A percentile compares a stretch with the other conserved stretches of the same genome.
phyloP scores from a whole-genome alignment of 2,797 vertebrate species.

The Neomorphus geoffroyi region DNA sequence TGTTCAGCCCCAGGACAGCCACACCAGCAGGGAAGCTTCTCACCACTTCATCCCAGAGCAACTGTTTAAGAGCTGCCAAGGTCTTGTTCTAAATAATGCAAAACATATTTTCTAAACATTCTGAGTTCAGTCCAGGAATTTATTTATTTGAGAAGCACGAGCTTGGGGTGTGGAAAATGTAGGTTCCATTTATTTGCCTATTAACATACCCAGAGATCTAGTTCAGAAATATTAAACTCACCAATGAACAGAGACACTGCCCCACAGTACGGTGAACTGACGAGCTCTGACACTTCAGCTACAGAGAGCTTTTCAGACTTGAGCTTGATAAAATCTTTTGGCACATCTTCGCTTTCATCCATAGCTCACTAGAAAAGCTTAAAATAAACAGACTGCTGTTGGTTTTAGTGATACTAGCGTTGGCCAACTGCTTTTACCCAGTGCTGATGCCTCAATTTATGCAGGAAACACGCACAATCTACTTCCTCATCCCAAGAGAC shows the following conservation, averaged over 20 bases:
- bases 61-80: not conserved
- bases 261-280: slow-evolving; percentile 85
- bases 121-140: not conserved
- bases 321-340: slow-evolving; percentile 82
- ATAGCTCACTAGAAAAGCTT: slow-evolving; percentile 57
- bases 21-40: not conserved
- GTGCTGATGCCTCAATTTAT: not conserved
- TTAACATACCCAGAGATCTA: not conserved
- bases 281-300: slow-evolving; percentile 81
- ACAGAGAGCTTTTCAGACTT: slow-evolving; percentile 82
- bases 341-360: slow-evolving; percentile 62
- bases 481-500: not conserved
- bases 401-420: not conserved
- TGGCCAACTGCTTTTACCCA: not conserved
- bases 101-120: not conserved
- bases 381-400: slow-evolving; percentile 2
- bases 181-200: not conserved
- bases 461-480: not conserved
- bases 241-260: slow-evolving; percentile 90
- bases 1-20: not conserved
- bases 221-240: slow-evolving; percentile 65
- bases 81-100: not conserved
- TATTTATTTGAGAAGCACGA: not conserved
- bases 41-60: not conserved
- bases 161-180: not conserved